A percentile compares a stretch with the other conserved stretches of the same genome.
Evolutionary conservation across 2,113 vertebrate species (phyloP).

Genomic region (Oenanthe oenanthe): DNA sequence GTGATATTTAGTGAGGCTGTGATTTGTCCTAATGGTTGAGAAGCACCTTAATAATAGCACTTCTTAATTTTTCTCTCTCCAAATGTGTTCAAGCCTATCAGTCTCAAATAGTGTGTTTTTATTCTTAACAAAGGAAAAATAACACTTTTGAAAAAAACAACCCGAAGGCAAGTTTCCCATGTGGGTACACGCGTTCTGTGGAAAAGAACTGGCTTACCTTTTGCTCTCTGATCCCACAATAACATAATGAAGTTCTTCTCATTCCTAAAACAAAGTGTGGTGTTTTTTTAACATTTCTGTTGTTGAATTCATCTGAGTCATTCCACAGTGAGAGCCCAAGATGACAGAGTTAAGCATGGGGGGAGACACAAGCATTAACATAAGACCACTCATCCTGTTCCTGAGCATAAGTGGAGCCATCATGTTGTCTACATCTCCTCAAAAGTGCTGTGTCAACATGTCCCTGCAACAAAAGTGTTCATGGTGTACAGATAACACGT

Average conservation of each 20-base stretch:
- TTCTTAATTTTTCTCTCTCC: neutral
- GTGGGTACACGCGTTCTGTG: fast-evolving
- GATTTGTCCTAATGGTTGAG: neutral
- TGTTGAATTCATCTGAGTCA: neutral
- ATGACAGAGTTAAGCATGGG: neutral
- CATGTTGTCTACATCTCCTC: constrained; percentile 35
- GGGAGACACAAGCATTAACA: neutral
- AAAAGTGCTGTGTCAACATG: constrained; percentile 48
- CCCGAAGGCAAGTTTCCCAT: neutral
- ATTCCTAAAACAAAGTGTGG: neutral
- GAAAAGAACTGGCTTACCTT: neutral
- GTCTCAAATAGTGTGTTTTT: neutral
- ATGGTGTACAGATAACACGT: neutral
- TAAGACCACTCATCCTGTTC: constrained; percentile 25
- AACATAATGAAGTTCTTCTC: neutral
- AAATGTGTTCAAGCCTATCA: neutral
- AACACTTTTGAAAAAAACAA: neutral
- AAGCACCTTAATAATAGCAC: neutral
- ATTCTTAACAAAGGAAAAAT: neutral
- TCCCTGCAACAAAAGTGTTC: constrained; percentile 22
- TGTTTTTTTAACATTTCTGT: neutral
- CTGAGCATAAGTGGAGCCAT: constrained; percentile 51
- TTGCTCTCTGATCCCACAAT: neutral
- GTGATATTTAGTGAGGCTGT: neutral
- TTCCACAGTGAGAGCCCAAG: neutral